A percentile compares a stretch with the other conserved stretches of the same genome.
These are phyloP conservation scores for Platycercus adscitus DNA, from an alignment of 2,113 vertebrate genomes.

Conservation along the genomic window DNA sequence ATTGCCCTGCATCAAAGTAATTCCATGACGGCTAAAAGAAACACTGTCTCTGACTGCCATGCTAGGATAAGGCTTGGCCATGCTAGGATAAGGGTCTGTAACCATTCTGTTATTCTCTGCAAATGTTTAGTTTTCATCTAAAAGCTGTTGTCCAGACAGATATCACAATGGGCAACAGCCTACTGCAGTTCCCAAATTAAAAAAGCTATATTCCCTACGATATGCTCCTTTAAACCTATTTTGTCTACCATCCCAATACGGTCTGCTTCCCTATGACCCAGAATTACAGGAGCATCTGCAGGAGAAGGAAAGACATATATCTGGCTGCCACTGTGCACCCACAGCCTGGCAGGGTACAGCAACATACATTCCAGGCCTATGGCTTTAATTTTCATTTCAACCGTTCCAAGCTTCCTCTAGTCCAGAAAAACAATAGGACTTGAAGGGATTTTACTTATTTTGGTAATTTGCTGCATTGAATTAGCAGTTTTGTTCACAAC, in stretches of 20 bases:
- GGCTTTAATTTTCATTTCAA: background rate
- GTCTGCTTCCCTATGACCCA: background rate
- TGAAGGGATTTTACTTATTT: background rate
- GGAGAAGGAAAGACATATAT: background rate
- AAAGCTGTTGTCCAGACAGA: background rate
- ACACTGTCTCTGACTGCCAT: too few species aligned
- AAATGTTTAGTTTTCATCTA: background rate
- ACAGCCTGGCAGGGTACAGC: background rate
- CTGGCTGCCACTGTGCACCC: background rate
- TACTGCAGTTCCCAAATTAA: background rate
- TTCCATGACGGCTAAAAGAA: background rate
- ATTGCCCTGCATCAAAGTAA: background rate
- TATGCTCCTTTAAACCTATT: background rate
- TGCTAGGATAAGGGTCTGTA: background rate
- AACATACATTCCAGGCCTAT: background rate
- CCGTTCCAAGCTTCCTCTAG: background rate
- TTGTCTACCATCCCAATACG: background rate
- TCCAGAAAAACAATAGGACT: background rate
- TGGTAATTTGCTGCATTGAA: background rate
- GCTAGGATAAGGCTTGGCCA: background rate
- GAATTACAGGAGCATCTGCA: constrained; percentile 26
- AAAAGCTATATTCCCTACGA: background rate
- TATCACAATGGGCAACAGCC: background rate
- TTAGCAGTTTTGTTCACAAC: background rate
- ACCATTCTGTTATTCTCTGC: accelerated